Evolutionary conservation across 2,888 invertebrate species (phyloP).

Genomic region (Sicus ferrugineus): DNA sequence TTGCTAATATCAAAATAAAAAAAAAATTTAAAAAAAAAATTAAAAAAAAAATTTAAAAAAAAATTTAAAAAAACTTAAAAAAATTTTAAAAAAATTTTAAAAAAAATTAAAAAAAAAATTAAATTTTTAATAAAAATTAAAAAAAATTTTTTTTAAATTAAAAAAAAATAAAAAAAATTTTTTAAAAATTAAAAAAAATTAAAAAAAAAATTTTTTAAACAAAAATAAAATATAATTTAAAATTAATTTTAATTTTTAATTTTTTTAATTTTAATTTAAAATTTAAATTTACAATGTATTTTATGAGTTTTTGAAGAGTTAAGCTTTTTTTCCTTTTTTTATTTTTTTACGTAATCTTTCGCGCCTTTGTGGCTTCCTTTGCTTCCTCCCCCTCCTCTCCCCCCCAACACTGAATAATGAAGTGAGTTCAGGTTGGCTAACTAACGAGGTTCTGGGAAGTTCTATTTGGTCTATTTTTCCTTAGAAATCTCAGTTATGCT

Average conservation of each 20-base stretch:
- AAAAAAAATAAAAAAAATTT: conserved; percentile 1
- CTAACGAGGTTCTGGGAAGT: no score
- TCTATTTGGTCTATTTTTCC: no score
- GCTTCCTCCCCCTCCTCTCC: not conserved
- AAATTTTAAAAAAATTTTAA: no score
- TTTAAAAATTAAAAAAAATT: not conserved
- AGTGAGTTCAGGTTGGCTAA: no score
- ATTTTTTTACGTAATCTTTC: conserved; percentile 18
- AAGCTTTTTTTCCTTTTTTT: conserved; percentile 40
- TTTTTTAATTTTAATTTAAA: not conserved
- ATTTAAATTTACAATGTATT: conserved; percentile 23
- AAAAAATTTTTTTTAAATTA: not conserved
- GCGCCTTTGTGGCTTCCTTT: not conserved
- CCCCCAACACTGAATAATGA: no score
- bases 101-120: no score
- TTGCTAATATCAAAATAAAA: no score
- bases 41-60: no score
- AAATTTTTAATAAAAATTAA: no score
- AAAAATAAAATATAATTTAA: no score
- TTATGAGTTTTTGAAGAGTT: not conserved
- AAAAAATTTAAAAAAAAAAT: no score
- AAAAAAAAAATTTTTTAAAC: not conserved
- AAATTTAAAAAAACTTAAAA: no score
- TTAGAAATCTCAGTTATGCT: not conserved
- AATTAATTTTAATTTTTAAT: not conserved